These are phyloP conservation scores for Branchinecta sandiegonensis DNA, from an alignment of 2,888 invertebrate genomes.

Conservation along the genomic window DNA sequence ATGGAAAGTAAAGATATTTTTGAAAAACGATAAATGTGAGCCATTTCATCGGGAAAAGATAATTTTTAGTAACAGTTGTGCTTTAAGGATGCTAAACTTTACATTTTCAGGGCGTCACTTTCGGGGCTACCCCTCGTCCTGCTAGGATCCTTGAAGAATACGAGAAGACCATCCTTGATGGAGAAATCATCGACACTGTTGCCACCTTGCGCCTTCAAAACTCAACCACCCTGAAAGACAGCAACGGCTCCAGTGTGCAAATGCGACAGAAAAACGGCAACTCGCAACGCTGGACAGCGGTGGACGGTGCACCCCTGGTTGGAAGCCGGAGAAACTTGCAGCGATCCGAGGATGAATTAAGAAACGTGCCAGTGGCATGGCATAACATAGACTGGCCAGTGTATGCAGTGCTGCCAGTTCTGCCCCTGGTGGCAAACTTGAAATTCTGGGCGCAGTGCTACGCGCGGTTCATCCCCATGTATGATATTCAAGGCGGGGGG, in stretches of 20 bases:
- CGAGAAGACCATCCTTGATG: conserved; percentile 1
- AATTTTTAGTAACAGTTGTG: too few relatives aligned
- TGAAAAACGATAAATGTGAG: too few relatives aligned
- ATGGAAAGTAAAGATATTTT: too few relatives aligned
- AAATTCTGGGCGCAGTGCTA: conserved; percentile 79
- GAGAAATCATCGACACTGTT: conserved; percentile 1
- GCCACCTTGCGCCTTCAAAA: not conserved
- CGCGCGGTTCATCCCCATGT: conserved; percentile 69
- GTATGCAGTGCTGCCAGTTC: conserved; percentile 25
- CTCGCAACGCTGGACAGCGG: not conserved
- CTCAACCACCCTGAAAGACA: not conserved
- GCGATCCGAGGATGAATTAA: not conserved
- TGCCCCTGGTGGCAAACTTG: conserved; percentile 41
- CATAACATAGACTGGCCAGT: conserved; percentile 36
- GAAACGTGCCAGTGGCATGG: conserved; percentile 17
- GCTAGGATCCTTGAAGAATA: conserved; percentile 9
- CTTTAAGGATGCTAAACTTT: not conserved
- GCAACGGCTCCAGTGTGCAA: conserved; percentile 5
- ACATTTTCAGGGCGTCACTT: not conserved
- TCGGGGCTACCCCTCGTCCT: not conserved
- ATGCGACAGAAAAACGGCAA: conserved; percentile 11
- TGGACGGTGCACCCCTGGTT: not conserved
- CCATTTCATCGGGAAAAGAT: too few relatives aligned
- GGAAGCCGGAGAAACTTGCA: conserved; percentile 3
- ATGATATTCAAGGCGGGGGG: conserved; percentile 60